Base-by-base conservation (phyloP, 2,113 vertebrate genomes). In the Gasterosteus aculeatus region DNA sequence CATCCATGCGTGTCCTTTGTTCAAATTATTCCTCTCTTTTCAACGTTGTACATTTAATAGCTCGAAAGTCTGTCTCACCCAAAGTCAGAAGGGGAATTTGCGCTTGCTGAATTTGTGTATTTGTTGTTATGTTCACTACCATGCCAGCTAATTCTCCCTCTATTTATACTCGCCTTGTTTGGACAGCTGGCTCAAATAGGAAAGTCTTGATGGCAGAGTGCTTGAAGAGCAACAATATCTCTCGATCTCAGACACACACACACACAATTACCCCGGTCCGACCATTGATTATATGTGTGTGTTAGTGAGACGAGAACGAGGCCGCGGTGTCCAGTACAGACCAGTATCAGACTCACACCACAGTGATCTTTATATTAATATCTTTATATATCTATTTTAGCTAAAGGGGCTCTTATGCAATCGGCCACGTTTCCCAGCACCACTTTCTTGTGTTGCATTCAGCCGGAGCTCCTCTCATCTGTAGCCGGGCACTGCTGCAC, bases 181-280 rank as follows among this genome's bases (percentile, higher is more conserved):
- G 84, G 81, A 87, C 90, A 92, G 89, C 90, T 92, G 92, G 89
- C 70, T 65, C 80, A 77, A 81, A 77, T 76, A 72, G 85, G 86
- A 90, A 87, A 89, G 83, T 80, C 72, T 85, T 35, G 10, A 41
- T 73, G 82, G 69, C 78, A 75, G n/a, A 66, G 63, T 65, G 79
- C 68, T 44, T 49, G 63, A 42, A 69, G 70, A 74, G 39, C 70
- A 66, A 44, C 70, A 76, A 70, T 76, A 53, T 22, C 5, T 57
- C 67, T 54, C n/a, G 39, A 26, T 19, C 19, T 53, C 68, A 47
- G 63, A 38, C 46, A 46, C 26, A 29, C 19, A 39, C 38, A 42
- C 69, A 41, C 60, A 35, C 60, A 26, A 70, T 56, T 29, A 38
- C 44, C 38, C 15, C 22, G 31, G 11, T 69, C 42, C 59, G 85